phyloP scores from a whole-genome alignment of 2,888 invertebrate species.

The Epinotia demarniana region DNA sequence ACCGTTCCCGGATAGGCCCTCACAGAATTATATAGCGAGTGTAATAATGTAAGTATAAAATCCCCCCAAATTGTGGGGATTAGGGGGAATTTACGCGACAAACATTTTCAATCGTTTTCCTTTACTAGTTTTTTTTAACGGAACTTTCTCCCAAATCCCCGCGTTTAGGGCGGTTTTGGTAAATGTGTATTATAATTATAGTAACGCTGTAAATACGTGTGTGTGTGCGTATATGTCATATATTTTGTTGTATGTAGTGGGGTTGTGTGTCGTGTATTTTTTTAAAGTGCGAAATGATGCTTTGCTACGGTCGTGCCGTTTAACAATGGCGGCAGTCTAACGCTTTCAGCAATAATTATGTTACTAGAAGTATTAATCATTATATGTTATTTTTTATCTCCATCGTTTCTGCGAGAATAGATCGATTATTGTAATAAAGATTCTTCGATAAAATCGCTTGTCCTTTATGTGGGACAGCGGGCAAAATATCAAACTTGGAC shows the following conservation, averaged over 20 bases:
- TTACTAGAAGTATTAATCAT: slow-evolving; percentile 23
- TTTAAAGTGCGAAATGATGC: slow-evolving; percentile 25
- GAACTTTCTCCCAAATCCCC: background rate
- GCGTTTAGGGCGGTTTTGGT: slow-evolving; percentile 10
- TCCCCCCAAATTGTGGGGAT: slow-evolving; percentile 21
- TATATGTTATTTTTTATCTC: slow-evolving; percentile 25
- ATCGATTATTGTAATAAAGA: slow-evolving; percentile 8
- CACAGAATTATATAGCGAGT: slow-evolving; percentile 29
- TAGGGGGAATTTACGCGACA: background rate
- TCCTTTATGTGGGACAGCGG: slow-evolving; percentile 9
- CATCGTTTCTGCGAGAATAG: slow-evolving; percentile 9
- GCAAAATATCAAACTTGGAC: background rate
- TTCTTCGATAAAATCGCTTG: background rate
- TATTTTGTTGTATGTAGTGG: slow-evolving; percentile 39
- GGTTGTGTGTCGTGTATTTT: slow-evolving; percentile 35
- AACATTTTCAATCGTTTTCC: background rate
- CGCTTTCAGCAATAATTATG: slow-evolving; percentile 32
- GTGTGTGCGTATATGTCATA: slow-evolving; percentile 38
- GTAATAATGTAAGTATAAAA: slow-evolving; percentile 18
- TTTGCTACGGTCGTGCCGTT: slow-evolving; percentile 23
- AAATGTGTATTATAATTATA: slow-evolving; percentile 36
- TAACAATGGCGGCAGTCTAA: slow-evolving; percentile 2
- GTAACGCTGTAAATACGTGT: slow-evolving; percentile 41
- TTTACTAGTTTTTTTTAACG: background rate
- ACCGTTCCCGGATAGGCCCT: slow-evolving; percentile 23